These are phyloP conservation scores for Anas georgica DNA, from an alignment of 2,797 vertebrate genomes.

Conservation along the genomic window DNA sequence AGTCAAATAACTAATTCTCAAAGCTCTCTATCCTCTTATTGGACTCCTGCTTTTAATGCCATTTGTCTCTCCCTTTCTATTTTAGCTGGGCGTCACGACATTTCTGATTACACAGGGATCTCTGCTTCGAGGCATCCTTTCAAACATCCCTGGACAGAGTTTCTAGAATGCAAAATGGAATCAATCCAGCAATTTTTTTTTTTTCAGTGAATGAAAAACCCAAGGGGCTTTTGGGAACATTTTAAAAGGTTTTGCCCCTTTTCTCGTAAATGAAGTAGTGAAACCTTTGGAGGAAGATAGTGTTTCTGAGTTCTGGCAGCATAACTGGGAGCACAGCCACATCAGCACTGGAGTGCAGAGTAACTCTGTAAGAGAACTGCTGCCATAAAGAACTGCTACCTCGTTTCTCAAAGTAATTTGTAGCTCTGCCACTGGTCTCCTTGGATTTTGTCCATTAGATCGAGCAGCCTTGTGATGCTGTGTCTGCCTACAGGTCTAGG, in stretches of 20 bases:
- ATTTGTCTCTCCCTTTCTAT: constrained; percentile 6
- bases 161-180: not conserved
- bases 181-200: not conserved
- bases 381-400: not conserved
- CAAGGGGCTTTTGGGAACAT: not conserved
- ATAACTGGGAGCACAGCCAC: not conserved
- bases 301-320: not conserved
- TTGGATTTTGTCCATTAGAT: not conserved
- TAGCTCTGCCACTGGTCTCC: not conserved
- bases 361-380: not conserved
- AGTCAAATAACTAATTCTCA: constrained; percentile 67
- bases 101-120: not conserved
- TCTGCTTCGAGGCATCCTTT: not conserved
- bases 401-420: not conserved
- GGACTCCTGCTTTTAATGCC: constrained; percentile 29
- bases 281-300: not conserved
- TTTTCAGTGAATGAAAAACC: not conserved
- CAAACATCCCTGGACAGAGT: not conserved
- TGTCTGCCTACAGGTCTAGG: too few species aligned
- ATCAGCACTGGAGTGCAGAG: not conserved
- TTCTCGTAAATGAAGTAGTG: not conserved
- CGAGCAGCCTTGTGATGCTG: not conserved
- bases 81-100: rapidly evolving
- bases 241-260: not conserved
- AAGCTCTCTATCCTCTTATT: constrained; percentile 62